Evolutionary conservation across 2,113 vertebrate genomes (phyloP), one percentile per base, ranked within the genome.

Genomic region (Neolamprologus devosi): DNA sequence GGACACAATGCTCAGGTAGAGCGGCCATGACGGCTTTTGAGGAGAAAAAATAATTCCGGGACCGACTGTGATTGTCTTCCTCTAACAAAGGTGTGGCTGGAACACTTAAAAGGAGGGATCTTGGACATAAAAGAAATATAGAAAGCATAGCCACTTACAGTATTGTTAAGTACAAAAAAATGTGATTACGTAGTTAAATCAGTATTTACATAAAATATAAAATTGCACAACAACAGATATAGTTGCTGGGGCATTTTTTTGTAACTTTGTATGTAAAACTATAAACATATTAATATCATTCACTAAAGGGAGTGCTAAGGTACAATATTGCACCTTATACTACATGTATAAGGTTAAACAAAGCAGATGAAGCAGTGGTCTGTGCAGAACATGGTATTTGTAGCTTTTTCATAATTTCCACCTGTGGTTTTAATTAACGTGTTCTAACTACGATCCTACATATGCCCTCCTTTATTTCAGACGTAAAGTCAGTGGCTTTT

Each of bases 21-120:
- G 65, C 82, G 17, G 53, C 89, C 54, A 42, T 80, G 80, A 91
- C 40, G 81, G 88, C 87, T 83, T 85, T 83, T 86, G 89, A 84
- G 88, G 54, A 79, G 90, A 68, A 93, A 86, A 91, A 92, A 92
- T 89, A 93, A 96, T 94, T 89, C 90, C 19, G 78, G 85, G 79
- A 75, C 28, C 5, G 28, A 63, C 88, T 55, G 85, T 13, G 45
- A 63, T 89, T 80, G 88, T 87, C 87, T 82, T 91, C 58, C 81
- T 65, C 83, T 89, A 73, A 90, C 88, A 92, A 94, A 93, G 85
- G 80, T 87, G 8, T 40, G 80, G 78, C 82, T 60, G 82, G 68
- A 88, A 89, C 40, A n/a, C 23, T 30, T 49, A 85, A 54, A 86
- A 51, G 82, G 51, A 68, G 9, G 40, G 49, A 33, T 68, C 30